Evolutionary conservation across 2,888 invertebrate species (phyloP).

Genomic region (Lomographa bimaculata): DNA sequence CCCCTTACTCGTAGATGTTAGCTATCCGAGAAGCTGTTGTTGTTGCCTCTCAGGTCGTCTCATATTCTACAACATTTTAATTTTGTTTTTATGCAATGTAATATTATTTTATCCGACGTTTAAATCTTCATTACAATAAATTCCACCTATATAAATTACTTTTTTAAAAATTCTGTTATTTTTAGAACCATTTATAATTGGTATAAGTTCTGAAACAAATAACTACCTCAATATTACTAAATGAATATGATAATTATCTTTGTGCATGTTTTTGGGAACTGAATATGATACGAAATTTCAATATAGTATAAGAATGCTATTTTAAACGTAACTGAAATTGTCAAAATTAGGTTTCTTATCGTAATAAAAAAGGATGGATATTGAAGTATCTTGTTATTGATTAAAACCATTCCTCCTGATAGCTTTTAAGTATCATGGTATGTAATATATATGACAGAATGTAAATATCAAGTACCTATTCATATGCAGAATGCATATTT

Average conservation of each 20-base stretch:
- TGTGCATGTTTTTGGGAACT: conserved; percentile 81
- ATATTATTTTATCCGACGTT: conserved; percentile 51
- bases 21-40: conserved; percentile 58
- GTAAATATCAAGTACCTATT: too few species aligned
- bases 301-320: conserved; percentile 79
- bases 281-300: conserved; percentile 71
- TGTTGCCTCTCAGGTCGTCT: conserved; percentile 62
- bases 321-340: conserved; percentile 78
- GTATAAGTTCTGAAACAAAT: conserved; percentile 83
- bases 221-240: conserved; percentile 84
- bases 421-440: too few species aligned
- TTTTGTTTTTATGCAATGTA: conserved; percentile 50
- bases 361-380: conserved; percentile 75
- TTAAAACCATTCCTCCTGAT: conserved; percentile 8
- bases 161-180: conserved; percentile 71
- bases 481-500: too few species aligned
- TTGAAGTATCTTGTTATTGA: conserved; percentile 51
- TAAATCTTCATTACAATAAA: conserved; percentile 40
- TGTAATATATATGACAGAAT: too few species aligned
- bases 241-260: conserved; percentile 82
- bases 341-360: conserved; percentile 82
- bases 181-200: conserved; percentile 79
- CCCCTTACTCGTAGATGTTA: conserved; percentile 17
- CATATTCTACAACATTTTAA: conserved; percentile 50
- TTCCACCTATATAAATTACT: conserved; percentile 52